Base-by-base conservation (phyloP, 2,113 vertebrate genomes). In the Phalacrocorax aristotelis region DNA sequence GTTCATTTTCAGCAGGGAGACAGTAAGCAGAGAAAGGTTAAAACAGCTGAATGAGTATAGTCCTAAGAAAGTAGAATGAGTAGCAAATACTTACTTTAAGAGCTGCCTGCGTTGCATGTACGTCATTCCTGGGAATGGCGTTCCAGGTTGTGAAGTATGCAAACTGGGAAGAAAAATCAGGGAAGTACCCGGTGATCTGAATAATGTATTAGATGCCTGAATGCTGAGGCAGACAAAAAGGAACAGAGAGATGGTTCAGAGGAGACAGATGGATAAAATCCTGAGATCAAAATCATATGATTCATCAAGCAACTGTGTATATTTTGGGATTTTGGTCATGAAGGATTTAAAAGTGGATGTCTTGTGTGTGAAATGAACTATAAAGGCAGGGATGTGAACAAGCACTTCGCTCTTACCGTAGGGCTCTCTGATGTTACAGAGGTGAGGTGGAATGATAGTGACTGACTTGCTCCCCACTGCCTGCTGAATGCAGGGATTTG, bases 201-300 rank as follows among this genome's bases (percentile, higher is more conserved):
- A 87, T 94, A 81, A 89, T 64, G 72, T 8, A 30, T 92, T 40
- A 75, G 76, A 44, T 64, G 85, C 32, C 71, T 81, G 80, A 30
- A 27, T 30, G 60, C 86, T 86, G 80, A 74, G 76, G 79, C 3
- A 4, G 76, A 29, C 54, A 14, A 55, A 78, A 38, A 68, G 89
- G 68, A 91, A 32, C 68, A 84, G 87, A 16, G 42, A 48, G 89
- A 8, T 51, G 93, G 65, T 40, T 92, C 80, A 72, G 87, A 87
- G 78, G 52, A 96, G 95, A 54, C 93, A 95, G 95, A 93, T 94
- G 89, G 94, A 81, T 81, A 7, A 74, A 88, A 44, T 77, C 72
- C 49, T 2, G 10, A 90, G 82, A 83, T 78, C 72, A 48, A 55
- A 79, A 42, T 20, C 27, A 2, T 92, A 60, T 55, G 91, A 94